Evolutionary conservation across 2,797 vertebrate species (phyloP), one percentile per base, ranked within the genome.

Genomic region (Cercopithecus petaurista): DNA sequence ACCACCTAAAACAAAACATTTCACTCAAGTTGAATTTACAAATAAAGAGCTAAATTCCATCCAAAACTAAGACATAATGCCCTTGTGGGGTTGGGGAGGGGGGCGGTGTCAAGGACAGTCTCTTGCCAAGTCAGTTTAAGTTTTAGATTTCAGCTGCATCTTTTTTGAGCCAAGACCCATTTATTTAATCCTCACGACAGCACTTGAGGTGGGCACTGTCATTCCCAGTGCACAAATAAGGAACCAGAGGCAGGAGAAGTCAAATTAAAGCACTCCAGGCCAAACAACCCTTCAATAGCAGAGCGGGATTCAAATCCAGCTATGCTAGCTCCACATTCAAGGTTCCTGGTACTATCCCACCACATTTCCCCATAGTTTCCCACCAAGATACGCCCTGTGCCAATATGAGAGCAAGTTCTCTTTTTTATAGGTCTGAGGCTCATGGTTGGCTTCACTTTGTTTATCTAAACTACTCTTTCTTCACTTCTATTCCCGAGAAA

Each of bases 391-490:
- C 0, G 2, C 39, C 76, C 22, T 12, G 0, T 39, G 7, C 52
- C 14, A 5, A 28, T 4, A 33, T 48, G 43, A 80, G 24, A 46
- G 79, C 39, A 70, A 77, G 19, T 43, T 94, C n/a, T 80, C 43
- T 26, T 61, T 72, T 76, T 94, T 52, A 39, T 7, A 48, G 19
- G 11, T 81, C 84, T 64, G 33, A 75, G 2, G 21, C 7, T 96
- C 30, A 7, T 12, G 13, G 36, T 33, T 36, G 55, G 30, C 83
- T 95, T 70, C 57, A 15, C 14, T 93, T 67, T 41, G 88, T 95
- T 95, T 88, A 55, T 46, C 84, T 85, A 64, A 15, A 57, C 15
- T 17, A 72, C n/a, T 85, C 61, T 93, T 81, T 83, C 73, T 97
- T 90, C 73, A 5, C 33, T 87, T 95, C 87, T 72, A 72, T 11